Evolutionary conservation across 2,113 vertebrate species (phyloP).

Genomic region (Circaetus gallicus): DNA sequence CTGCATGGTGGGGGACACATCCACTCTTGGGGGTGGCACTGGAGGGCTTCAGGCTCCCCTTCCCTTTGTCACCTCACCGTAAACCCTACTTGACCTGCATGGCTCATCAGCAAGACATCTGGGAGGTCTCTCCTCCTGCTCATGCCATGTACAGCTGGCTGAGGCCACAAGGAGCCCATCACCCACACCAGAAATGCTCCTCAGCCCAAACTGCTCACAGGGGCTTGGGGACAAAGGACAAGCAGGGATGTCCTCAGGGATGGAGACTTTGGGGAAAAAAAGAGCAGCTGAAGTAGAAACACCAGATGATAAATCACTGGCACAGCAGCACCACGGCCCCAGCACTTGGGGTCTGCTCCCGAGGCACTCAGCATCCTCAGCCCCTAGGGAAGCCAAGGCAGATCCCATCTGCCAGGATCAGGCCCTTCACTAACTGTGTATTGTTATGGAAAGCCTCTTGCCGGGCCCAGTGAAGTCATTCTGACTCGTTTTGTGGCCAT

Average conservation of each 20-base stretch:
- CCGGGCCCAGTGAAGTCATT: background rate
- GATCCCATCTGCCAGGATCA: background rate
- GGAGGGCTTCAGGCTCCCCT: background rate
- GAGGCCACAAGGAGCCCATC: accelerated
- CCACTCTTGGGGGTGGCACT: accelerated
- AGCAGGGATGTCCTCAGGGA: background rate
- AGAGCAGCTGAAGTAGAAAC: background rate
- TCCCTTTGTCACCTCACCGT: background rate
- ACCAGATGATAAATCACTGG: background rate
- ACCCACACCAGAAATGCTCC: background rate
- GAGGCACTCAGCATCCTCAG: background rate
- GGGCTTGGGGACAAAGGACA: background rate
- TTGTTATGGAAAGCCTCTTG: constrained; percentile 5
- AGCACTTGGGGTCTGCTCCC: accelerated
- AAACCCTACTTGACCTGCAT: background rate
- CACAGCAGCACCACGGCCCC: background rate
- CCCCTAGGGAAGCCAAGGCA: background rate
- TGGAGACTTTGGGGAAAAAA: background rate
- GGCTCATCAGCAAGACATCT: background rate
- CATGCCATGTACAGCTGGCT: background rate
- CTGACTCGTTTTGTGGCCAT: constrained; percentile 16
- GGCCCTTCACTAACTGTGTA: background rate
- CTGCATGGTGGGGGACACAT: background rate
- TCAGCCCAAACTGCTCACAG: background rate
- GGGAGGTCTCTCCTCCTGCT: background rate